These are phyloP conservation scores for Lepus townsendii DNA, from an alignment of 2,797 vertebrate genomes.

Conservation along the genomic window DNA sequence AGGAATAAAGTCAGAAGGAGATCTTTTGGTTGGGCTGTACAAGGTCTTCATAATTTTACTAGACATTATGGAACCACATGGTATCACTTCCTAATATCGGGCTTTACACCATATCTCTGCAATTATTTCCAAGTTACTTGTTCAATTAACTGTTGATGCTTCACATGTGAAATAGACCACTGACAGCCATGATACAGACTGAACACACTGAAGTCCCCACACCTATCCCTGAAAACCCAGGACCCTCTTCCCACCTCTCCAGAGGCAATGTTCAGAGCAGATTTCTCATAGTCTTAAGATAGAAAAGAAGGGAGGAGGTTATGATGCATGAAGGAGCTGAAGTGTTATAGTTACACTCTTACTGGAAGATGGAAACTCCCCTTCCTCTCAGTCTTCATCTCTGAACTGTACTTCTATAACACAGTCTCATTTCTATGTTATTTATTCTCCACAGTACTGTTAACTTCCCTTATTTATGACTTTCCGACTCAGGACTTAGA, in stretches of 20 bases:
- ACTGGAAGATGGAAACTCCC: not conserved
- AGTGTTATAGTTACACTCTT: not conserved
- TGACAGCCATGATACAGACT: accelerated
- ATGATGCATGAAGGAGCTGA: not conserved
- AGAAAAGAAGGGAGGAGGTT: not conserved
- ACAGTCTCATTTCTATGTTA: not conserved
- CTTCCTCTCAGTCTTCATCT: not conserved
- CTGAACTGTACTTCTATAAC: not conserved
- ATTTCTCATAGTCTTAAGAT: not conserved
- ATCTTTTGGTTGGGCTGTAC: not conserved
- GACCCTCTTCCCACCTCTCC: not conserved
- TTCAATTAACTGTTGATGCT: not conserved
- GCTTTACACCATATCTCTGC: not conserved
- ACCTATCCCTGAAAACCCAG: too few relatives aligned
- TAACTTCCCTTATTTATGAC: not conserved
- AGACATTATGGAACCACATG: too few relatives aligned
- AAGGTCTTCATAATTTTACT: not conserved
- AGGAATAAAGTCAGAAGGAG: not conserved
- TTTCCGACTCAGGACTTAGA: too few relatives aligned
- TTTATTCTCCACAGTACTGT: not conserved
- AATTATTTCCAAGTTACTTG: not conserved
- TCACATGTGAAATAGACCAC: too few relatives aligned
- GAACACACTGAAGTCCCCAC: accelerated
- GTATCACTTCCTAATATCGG: not conserved
- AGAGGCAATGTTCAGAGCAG: not conserved